Evolutionary conservation across 2,888 invertebrate genomes (phyloP).

Genomic region (Nymphalis polychloros): DNA sequence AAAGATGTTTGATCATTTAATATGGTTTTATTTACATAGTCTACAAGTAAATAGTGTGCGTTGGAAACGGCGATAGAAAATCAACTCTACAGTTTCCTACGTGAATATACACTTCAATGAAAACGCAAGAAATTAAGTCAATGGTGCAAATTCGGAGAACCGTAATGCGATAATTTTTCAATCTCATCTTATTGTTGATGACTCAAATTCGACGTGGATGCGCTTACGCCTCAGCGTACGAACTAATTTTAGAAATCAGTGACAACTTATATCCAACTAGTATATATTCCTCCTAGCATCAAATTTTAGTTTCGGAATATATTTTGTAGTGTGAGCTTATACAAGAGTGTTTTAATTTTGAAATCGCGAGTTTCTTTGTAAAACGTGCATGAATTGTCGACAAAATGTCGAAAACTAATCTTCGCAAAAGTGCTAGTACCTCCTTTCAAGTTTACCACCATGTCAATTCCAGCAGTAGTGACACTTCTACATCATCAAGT

Average conservation of each 20-base stretch:
- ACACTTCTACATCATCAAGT: slow-evolving; percentile 61
- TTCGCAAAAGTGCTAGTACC: slow-evolving; percentile 55
- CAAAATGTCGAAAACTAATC: slow-evolving; percentile 42
- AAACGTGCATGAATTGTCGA: slow-evolving; percentile 5
- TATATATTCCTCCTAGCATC: slow-evolving; percentile 40
- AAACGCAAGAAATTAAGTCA: slow-evolving; percentile 8
- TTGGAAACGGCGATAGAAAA: neutral
- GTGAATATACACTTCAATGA: neutral
- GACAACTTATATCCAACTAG: slow-evolving; percentile 61
- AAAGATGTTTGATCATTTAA: too few species aligned
- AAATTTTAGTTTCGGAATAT: slow-evolving; percentile 49
- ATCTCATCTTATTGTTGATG: slow-evolving; percentile 57
- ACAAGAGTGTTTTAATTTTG: slow-evolving; percentile 4
- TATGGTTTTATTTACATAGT: too few species aligned
- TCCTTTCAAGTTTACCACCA: slow-evolving; percentile 60
- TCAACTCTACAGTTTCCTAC: neutral
- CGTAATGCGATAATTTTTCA: slow-evolving; percentile 40
- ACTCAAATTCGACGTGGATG: slow-evolving; percentile 47
- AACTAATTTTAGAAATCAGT: slow-evolving; percentile 68
- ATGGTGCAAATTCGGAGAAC: slow-evolving; percentile 28
- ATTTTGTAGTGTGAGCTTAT: slow-evolving; percentile 33
- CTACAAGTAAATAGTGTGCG: neutral
- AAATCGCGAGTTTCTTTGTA: neutral
- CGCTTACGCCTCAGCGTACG: slow-evolving; percentile 48
- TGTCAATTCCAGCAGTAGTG: slow-evolving; percentile 61